Evolutionary conservation across 2,797 vertebrate species (phyloP).

Genomic region (Semotilus atromaculatus): DNA sequence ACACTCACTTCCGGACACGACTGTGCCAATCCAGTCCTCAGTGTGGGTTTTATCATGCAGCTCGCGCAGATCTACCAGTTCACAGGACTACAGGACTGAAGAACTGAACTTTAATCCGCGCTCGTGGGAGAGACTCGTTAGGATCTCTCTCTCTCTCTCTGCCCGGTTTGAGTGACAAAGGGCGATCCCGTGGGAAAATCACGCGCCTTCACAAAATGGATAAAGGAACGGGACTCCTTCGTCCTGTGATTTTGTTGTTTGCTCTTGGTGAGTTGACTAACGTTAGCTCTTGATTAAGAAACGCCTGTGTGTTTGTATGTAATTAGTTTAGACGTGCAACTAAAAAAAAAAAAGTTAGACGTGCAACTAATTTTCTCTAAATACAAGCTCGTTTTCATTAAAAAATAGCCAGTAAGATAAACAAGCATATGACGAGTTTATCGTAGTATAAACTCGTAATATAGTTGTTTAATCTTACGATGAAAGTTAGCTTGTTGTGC

Average conservation of each 20-base stretch:
- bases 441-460: no score
- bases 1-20: slow-evolving; percentile 52
- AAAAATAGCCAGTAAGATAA: no score
- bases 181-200: slow-evolving; percentile 47
- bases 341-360: neutral
- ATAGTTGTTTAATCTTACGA: neutral
- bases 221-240: slow-evolving; percentile 37
- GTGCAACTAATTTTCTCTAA: no score
- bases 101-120: neutral
- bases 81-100: neutral
- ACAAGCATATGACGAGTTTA: no score
- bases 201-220: slow-evolving; percentile 52
- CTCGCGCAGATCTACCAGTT: slow-evolving; percentile 23
- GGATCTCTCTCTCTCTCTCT: neutral
- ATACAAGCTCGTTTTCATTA: no score
- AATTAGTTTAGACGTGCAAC: neutral
- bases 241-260: slow-evolving; percentile 11
- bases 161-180: slow-evolving; percentile 53
- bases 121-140: neutral
- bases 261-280: slow-evolving; percentile 48
- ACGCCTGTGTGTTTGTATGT: neutral
- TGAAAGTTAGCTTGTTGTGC: neutral
- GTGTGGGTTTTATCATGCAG: slow-evolving; percentile 35
- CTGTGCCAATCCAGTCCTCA: slow-evolving; percentile 3
- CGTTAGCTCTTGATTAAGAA: no score